A percentile compares a stretch with the other conserved stretches of the same genome.
These are phyloP conservation scores for Podocnemis expansa DNA, from an alignment of 2,113 vertebrate species.

Conservation along the genomic window DNA sequence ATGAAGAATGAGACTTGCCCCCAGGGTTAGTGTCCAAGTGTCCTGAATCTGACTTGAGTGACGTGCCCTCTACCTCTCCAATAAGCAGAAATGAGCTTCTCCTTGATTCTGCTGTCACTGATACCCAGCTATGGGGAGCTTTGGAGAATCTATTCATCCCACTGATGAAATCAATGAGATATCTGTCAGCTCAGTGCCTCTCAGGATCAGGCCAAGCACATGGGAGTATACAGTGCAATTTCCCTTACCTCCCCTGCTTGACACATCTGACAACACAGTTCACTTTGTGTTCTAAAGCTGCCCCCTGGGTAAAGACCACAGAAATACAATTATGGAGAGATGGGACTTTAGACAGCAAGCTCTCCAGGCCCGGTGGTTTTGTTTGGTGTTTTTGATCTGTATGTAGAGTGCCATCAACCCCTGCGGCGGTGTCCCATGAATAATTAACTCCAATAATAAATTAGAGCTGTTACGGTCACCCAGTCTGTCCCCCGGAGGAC, in stretches of 20 bases:
- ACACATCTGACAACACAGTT: accelerated
- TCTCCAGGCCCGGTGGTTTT: neutral
- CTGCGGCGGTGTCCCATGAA: accelerated
- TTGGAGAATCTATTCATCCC: neutral
- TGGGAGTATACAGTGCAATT: neutral
- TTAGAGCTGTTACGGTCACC: slow-evolving; percentile 19
- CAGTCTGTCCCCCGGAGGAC: neutral
- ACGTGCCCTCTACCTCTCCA: accelerated
- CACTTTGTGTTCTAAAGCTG: neutral
- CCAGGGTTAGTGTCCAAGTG: neutral
- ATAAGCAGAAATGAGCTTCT: neutral
- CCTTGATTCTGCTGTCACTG: neutral
- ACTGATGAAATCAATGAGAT: neutral
- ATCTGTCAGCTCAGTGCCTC: neutral
- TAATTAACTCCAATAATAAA: slow-evolving; percentile 40
- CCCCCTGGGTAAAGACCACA: accelerated
- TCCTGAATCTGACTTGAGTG: neutral
- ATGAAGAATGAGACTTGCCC: neutral
- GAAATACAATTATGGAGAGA: neutral
- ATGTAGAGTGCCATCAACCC: neutral
- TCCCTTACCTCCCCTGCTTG: neutral
- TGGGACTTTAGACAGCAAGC: neutral
- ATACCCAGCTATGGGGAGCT: neutral
- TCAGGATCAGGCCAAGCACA: neutral
- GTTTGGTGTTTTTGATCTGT: neutral